These are phyloP conservation scores for Leptarthrus brevirostris DNA, from an alignment of 2,888 invertebrate species.

Conservation along the genomic window DNA sequence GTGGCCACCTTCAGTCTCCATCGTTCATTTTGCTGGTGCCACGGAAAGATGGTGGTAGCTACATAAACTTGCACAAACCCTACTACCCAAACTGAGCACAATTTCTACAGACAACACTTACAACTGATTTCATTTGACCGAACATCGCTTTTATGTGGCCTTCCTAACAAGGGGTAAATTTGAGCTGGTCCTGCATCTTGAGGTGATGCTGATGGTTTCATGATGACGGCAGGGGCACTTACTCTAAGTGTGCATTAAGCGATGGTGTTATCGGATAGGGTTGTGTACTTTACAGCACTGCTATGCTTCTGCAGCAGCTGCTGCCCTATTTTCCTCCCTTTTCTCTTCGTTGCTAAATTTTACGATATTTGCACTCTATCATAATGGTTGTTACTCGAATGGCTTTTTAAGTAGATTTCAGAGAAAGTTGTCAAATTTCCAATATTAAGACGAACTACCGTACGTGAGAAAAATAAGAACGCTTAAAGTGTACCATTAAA, in stretches of 20 bases:
- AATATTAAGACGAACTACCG: neutral
- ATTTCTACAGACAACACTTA: slow-evolving; percentile 44
- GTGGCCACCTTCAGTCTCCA: neutral
- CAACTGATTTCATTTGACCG: slow-evolving; percentile 46
- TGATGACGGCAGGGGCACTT: slow-evolving; percentile 35
- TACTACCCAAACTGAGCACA: slow-evolving; percentile 6
- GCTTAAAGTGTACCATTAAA: no score
- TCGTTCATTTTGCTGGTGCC: neutral
- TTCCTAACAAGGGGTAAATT: slow-evolving; percentile 46
- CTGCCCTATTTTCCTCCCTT: neutral
- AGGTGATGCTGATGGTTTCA: slow-evolving; percentile 48
- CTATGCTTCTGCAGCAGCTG: neutral
- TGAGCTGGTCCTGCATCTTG: slow-evolving; percentile 51
- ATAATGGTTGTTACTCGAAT: slow-evolving; percentile 2
- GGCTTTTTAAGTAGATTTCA: slow-evolving; percentile 1
- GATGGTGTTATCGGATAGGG: slow-evolving; percentile 38
- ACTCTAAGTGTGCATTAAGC: slow-evolving; percentile 42
- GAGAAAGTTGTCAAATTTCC: neutral
- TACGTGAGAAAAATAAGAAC: neutral
- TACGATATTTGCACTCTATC: slow-evolving; percentile 17
- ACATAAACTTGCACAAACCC: slow-evolving; percentile 10
- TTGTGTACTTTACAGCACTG: slow-evolving; percentile 37
- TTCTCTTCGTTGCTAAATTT: neutral
- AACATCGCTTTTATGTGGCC: slow-evolving; percentile 50
- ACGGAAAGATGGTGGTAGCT: neutral